Conservation (phyloP, 2,797 vertebrate species). For the Scomberomorus guttatus region DNA sequence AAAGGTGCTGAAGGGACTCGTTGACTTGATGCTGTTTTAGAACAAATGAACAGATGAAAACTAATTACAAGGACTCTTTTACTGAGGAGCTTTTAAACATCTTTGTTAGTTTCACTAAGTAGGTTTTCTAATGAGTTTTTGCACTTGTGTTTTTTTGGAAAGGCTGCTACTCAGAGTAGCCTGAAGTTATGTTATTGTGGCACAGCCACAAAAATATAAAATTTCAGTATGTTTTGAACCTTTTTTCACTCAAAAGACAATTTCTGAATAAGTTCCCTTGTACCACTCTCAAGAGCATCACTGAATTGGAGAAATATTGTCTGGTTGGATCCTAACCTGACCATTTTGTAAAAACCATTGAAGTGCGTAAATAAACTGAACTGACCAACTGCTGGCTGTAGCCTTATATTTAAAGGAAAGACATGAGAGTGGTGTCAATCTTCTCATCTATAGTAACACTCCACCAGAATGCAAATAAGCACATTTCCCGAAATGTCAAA, state of each 20-base stretch:
- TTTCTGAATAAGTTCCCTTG: neutral
- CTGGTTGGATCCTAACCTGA: neutral
- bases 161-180: neutral
- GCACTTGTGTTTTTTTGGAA: neutral
- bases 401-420: too few species aligned
- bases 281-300: neutral
- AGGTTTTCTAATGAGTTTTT: neutral
- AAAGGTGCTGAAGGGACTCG: neutral
- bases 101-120: neutral
- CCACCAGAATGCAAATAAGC: too few species aligned
- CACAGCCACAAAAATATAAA: neutral
- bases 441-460: too few species aligned
- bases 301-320: neutral
- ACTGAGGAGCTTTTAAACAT: constrained; percentile 1
- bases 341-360: too few species aligned
- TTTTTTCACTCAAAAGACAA: constrained; percentile 1
- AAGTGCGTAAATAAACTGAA: too few species aligned
- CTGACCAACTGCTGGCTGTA: too few species aligned
- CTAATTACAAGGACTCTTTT: neutral
- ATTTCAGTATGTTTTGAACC: neutral
- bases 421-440: too few species aligned
- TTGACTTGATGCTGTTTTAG: neutral
- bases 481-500: too few species aligned
- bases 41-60: constrained; percentile 5
- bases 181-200: neutral